Evolutionary conservation across 2,888 invertebrate genomes (phyloP), one percentile per base, ranked within the genome.

Genomic region (Leptopilina drosophilae): DNA sequence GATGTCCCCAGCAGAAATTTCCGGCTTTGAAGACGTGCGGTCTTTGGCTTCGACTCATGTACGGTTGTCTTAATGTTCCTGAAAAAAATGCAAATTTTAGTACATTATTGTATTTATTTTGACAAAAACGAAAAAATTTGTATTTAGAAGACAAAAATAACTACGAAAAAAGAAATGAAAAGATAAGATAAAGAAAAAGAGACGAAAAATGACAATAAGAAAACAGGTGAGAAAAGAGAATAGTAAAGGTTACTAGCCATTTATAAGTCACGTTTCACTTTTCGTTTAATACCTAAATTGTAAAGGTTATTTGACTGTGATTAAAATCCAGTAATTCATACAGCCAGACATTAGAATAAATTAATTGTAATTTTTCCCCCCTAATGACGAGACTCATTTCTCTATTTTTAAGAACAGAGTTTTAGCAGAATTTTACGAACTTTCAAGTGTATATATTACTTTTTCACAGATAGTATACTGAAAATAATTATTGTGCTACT

Each of bases 1-100:
- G 11, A 95, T 94, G 76, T 94, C 93, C 14, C 92, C 92, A 12
- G 89, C 92, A 92, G 93, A 88, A 88, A 92, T 84, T 92, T 90
- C 84, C 88, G 92, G 82, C 91, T 91, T 82, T 88, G 91, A 80
- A 91, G 86, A 83, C 91, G 92, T 90, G 92, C 94, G 87, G n/a
- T 92, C 92, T 92, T 79, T 92, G 91, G 78, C 92, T 92, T 56
- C 92, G 89, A 56, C 89, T 90, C 14, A 92, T 85, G 5, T 81
- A 84, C 9, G 89, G 83, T 77, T 84, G 84, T 69, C 85, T 81
- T 0, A 11, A 77, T 40, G 56, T 85, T 11, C 83, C 86, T 87
- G 77, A n/a, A 69, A 77, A 40, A 64, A 49, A 46, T 14, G 2
- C 33, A 33, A 73, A 65, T 33, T 20, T 67, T 11, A n/a, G n/a